Evolutionary conservation across 2,888 invertebrate genomes (phyloP).

Genomic region (Phytoseiulus persimilis): DNA sequence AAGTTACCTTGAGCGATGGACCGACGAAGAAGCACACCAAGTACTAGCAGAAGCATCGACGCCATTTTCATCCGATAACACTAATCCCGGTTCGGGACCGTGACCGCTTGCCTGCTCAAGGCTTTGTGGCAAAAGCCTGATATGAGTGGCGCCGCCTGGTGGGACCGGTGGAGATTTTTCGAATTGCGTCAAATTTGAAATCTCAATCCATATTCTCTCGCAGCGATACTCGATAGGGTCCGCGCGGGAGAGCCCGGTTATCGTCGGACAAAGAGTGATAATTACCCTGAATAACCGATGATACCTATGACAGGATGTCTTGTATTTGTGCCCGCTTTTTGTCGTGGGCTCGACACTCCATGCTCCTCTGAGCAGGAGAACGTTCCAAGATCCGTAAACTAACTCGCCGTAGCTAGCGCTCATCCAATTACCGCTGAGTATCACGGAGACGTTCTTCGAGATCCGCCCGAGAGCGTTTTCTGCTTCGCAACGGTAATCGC

Average conservation of each 20-base stretch:
- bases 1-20: neutral
- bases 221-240: neutral
- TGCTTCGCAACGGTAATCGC: constrained; percentile 15
- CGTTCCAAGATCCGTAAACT: no score
- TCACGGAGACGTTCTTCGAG: constrained; percentile 13
- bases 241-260: neutral
- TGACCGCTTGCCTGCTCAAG: neutral
- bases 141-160: constrained; percentile 28
- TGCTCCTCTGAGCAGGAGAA: no score
- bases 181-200: neutral
- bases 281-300: no score
- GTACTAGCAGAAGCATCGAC: neutral
- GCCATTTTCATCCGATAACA: neutral
- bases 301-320: no score
- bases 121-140: neutral
- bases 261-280: no score
- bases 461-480: constrained; percentile 17
- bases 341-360: no score
- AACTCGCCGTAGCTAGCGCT: no score
- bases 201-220: neutral
- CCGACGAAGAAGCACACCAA: neutral
- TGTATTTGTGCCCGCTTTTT: no score
- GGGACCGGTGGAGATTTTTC: constrained; percentile 7
- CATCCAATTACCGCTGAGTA: neutral
- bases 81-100: neutral